phyloP scores from a whole-genome alignment of 2,113 vertebrate species.

The Oreochromis spilurus region DNA sequence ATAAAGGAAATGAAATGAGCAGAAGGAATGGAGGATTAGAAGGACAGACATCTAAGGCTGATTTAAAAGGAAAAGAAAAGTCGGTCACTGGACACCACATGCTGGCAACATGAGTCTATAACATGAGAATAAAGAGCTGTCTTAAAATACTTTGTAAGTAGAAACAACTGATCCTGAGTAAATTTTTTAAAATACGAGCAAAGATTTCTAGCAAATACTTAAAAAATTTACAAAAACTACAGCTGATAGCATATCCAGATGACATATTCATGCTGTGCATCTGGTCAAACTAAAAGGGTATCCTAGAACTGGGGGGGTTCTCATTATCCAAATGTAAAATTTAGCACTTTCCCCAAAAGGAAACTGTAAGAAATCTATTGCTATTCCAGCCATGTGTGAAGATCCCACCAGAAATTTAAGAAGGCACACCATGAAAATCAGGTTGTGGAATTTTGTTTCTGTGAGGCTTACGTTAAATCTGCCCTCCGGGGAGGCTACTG shows the following conservation, averaged over 20 bases:
- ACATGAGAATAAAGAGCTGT: not conserved
- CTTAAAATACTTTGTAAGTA: not conserved
- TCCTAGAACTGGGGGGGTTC: not conserved
- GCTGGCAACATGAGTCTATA: conserved; percentile 11
- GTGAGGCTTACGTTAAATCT: conserved; percentile 34
- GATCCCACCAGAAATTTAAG: conserved; percentile 14
- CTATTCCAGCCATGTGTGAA: conserved; percentile 6
- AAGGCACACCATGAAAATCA: conserved; percentile 25
- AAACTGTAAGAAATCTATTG: not conserved
- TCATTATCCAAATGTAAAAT: conserved; percentile 12
- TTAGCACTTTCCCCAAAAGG: conserved; percentile 1
- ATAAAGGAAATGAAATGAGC: not conserved
- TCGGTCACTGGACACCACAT: conserved; percentile 13
- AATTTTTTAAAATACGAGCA: not conserved
- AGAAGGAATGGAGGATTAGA: conserved; percentile 11
- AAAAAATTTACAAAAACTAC: not conserved
- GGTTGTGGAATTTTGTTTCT: conserved; percentile 21
- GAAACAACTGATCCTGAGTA: not conserved
- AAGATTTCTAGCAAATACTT: not conserved
- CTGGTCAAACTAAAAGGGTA: not conserved
- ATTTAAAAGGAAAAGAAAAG: not conserved
- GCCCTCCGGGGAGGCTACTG: conserved; percentile 38
- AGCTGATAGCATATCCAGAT: not conserved
- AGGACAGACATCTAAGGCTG: conserved; percentile 4
- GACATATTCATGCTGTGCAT: not conserved